These are phyloP conservation scores for Pterophyllum scalare DNA, from an alignment of 2,113 vertebrate species.

Conservation along the genomic window DNA sequence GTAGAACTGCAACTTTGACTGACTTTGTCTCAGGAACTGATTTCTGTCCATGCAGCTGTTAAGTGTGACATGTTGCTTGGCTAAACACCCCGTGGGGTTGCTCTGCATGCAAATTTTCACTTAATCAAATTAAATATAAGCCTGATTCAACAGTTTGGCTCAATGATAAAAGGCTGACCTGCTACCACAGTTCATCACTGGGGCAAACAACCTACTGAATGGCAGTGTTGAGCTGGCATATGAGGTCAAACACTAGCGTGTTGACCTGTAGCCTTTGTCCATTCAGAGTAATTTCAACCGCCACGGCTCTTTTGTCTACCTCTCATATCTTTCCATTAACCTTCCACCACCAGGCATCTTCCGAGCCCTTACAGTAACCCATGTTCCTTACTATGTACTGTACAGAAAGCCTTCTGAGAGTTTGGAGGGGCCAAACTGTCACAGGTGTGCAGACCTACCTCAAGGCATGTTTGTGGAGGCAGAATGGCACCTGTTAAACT, in stretches of 20 bases:
- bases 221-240: conserved; percentile 55
- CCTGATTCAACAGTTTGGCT: conserved; percentile 72
- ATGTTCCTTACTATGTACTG: neutral
- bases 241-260: conserved; percentile 64
- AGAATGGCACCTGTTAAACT: conserved; percentile 71
- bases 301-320: conserved; percentile 50
- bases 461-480: conserved; percentile 3
- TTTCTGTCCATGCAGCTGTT: conserved; percentile 7
- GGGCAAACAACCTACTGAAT: conserved; percentile 69
- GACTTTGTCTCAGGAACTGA: neutral
- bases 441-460: conserved; percentile 40
- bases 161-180: conserved; percentile 58
- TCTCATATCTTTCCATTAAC: conserved; percentile 69
- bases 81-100: conserved; percentile 57
- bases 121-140: conserved; percentile 68
- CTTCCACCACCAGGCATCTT: conserved; percentile 27
- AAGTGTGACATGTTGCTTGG: conserved; percentile 52
- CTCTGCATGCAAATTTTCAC: conserved; percentile 63
- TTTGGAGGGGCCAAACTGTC: conserved; percentile 10
- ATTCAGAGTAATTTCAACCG: conserved; percentile 66
- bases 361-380: conserved; percentile 7
- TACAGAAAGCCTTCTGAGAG: neutral
- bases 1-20: neutral
- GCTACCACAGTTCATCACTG: conserved; percentile 44
- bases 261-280: conserved; percentile 63